Evolutionary conservation across 2,888 invertebrate species (phyloP), one percentile per base, ranked within the genome.

Genomic region (Apodemia mormo): DNA sequence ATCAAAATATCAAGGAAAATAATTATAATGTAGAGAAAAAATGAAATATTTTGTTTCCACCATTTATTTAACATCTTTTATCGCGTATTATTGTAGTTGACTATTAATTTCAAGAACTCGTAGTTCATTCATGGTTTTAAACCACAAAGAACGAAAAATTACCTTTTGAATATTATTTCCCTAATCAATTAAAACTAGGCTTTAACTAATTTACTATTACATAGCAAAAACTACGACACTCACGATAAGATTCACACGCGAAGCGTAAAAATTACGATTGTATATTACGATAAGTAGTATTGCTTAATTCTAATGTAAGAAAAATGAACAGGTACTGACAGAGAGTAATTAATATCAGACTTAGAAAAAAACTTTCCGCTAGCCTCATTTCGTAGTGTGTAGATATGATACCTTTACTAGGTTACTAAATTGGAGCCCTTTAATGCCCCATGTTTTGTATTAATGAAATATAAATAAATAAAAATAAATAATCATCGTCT

Each of bases 251-350:
- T 7, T 61, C 33, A 61, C 61, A 61, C 61, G 61, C 61, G 33
- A 61, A 61, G 61, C 61, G 30, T 61, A 14, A 14, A 61, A 61
- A 61, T 61, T 61, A 61, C 33, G 29, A 61, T 22, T 22, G 22
- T 61, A 61, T 14, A 30, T 61, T 61, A 61, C 58, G 33, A 61
- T 49, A 49, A 45, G 45, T 58, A 61, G 14, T 61, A 61, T 61
- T 61, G 61, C 61, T 61, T 61, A 61, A 61, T 14, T 33, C 61
- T 61, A 61, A 30, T 33, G 61, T 61, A 58, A 30, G 58, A 61
- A 61, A 58, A 61, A 14, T 10, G 8, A 29, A 30, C 30, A 33
- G 61, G 14, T 14, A 33, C 61, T 33, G 12, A 5, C 12, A 61
- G 10, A 58, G 5, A 30, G 33, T 61, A 12, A 30, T 30, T 12